Evolutionary conservation across 2,113 vertebrate genomes (phyloP), one percentile per base, ranked within the genome.

Genomic region (Calypte anna): DNA sequence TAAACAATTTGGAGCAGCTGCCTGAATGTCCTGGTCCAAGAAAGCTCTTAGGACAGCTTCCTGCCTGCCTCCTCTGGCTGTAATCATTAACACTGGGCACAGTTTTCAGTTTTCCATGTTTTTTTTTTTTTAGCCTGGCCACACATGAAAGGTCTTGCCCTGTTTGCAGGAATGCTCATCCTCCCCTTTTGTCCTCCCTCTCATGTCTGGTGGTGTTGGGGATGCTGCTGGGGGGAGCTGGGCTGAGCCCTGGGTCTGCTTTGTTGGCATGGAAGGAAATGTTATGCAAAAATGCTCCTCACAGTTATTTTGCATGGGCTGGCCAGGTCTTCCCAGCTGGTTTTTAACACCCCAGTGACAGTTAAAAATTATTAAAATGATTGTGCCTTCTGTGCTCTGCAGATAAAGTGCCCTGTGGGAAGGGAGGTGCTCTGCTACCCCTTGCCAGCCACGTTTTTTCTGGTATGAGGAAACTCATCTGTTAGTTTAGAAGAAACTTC

Each of bases 181-280:
- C 55, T 88, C 40, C 67, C 72, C 18, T 1, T 21, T 2, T 5
- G 23, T 10, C 12, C 57, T 30, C 23, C 21, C 48, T 43, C 14
- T 38, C 36, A 38, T 4, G 33, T 5, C 48, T 28, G 43, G 1
- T 30, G 48, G 4, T 20, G 59, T 8, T 16, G 43, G 17, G 72
- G 9, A 17, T 2, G 16, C 1, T 3, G 0, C 5, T 0, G 13
- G 3, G 7, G 66, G 67, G 54, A 74, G n/a, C 50, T 12, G 68
- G 28, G 50, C 75, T 4, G 64, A 78, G 66, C 43, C 58, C 16
- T 61, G 16, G 0, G 0, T 2, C 14, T 20, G 68, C 78, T 64
- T 12, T 1, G 0, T 36, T n/a, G 40, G 15, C 40, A 38, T 38
- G 36, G 36, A 38, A 12, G 81, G 84, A 31, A 61, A 9, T 0